phyloP scores from a whole-genome alignment of 2,888 invertebrate genomes.

The Stenolophus ochropezus region DNA sequence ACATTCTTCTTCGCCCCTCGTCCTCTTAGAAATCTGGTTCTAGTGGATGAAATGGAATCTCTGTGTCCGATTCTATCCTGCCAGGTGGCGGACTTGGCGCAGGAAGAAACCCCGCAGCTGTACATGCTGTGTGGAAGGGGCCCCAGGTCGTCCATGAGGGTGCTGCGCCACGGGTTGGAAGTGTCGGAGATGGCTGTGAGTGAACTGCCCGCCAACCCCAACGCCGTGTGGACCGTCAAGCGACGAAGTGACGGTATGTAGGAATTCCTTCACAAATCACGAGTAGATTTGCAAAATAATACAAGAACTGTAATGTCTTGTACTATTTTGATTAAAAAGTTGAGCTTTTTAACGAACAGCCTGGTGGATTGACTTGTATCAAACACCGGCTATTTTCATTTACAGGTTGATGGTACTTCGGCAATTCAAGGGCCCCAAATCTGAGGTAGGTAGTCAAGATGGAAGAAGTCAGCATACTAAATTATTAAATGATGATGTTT shows the following conservation, averaged over 20 bases:
- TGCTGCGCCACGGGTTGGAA: slow-evolving; percentile 96
- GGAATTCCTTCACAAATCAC: slow-evolving; percentile 42
- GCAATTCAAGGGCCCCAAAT: slow-evolving; percentile 32
- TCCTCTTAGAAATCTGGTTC: slow-evolving; percentile 92
- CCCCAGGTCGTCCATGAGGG: slow-evolving; percentile 93
- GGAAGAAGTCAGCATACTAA: slow-evolving; percentile 37
- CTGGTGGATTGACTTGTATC: slow-evolving; percentile 80
- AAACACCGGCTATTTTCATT: slow-evolving; percentile 95
- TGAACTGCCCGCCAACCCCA: slow-evolving; percentile 99
- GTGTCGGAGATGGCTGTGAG: slow-evolving; percentile 99
- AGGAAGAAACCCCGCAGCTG: slow-evolving; percentile 99
- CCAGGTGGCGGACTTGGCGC: slow-evolving; percentile 94
- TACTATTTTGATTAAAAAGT: slow-evolving; percentile 38
- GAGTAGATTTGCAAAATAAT: not conserved
- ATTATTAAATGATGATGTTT: slow-evolving; percentile 68
- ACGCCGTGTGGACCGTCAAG: slow-evolving; percentile 99
- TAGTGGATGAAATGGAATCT: slow-evolving; percentile 98
- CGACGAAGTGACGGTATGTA: slow-evolving; percentile 95
- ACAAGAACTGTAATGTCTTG: slow-evolving; percentile 13
- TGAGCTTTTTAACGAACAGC: slow-evolving; percentile 75
- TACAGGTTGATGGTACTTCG: slow-evolving; percentile 75
- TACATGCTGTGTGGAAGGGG: slow-evolving; percentile 98
- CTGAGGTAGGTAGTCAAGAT: slow-evolving; percentile 52
- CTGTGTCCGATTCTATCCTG: slow-evolving; percentile 91
- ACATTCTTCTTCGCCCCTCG: slow-evolving; percentile 99